These are phyloP conservation scores for Chaitophorus viminalis DNA, from an alignment of 2,888 invertebrate species.

Conservation along the genomic window DNA sequence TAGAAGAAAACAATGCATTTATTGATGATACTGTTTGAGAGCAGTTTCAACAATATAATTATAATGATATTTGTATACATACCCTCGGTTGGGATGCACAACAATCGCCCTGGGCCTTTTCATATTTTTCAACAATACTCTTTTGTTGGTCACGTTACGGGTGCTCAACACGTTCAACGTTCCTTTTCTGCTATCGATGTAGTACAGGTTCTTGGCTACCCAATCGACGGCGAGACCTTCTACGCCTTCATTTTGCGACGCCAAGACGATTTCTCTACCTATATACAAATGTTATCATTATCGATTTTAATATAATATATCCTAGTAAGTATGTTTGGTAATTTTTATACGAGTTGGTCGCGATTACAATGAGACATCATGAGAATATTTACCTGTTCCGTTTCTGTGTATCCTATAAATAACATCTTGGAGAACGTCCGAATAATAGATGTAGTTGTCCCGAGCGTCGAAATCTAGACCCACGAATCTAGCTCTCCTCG, in stretches of 20 bases:
- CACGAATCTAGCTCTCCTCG: constrained; percentile 89
- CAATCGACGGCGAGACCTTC: constrained; percentile 96
- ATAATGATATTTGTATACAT: constrained; percentile 61
- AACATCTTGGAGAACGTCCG: constrained; percentile 95
- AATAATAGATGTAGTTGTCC: constrained; percentile 94
- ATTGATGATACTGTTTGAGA: too few relatives aligned
- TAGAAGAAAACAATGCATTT: not conserved
- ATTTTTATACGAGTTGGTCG: not conserved
- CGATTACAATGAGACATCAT: not conserved
- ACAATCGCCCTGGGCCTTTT: constrained; percentile 96
- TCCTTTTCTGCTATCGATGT: constrained; percentile 93
- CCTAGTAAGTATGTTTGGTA: not conserved
- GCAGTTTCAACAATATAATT: not conserved
- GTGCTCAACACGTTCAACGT: constrained; percentile 93
- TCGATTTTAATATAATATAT: too few relatives aligned
- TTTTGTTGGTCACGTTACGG: constrained; percentile 82
- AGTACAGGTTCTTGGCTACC: constrained; percentile 94
- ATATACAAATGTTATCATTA: constrained; percentile 27
- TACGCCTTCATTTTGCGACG: constrained; percentile 96
- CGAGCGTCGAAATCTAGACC: constrained; percentile 93
- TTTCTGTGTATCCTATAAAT: constrained; percentile 75
- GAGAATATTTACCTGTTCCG: constrained; percentile 67
- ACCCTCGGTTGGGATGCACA: constrained; percentile 93
- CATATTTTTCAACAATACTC: constrained; percentile 85
- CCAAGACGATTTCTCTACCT: constrained; percentile 85